These are phyloP conservation scores for Camponotus fellah DNA, from an alignment of 2,888 invertebrate species.

Conservation along the genomic window DNA sequence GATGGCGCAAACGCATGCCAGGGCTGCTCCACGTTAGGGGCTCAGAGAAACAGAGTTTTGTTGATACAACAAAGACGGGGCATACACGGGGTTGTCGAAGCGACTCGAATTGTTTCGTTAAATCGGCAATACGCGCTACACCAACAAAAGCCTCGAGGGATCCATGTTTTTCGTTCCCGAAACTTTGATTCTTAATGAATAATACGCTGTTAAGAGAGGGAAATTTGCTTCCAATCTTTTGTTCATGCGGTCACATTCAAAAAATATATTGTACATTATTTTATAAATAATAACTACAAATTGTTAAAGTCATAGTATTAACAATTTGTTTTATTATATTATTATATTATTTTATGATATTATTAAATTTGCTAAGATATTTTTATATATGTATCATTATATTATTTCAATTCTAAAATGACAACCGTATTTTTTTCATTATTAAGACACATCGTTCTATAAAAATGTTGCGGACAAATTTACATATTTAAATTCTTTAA, in stretches of 20 bases:
- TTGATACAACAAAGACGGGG: conserved; percentile 61
- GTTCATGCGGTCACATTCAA: not conserved
- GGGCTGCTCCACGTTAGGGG: conserved; percentile 42
- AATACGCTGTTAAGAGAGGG: not conserved
- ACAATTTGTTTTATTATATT: not conserved
- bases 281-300: conserved; percentile 1
- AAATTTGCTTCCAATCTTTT: conserved; percentile 14
- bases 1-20: conserved; percentile 37
- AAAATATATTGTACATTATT: not conserved
- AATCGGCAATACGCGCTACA: conserved; percentile 60
- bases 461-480: too few relatives aligned
- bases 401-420: not conserved
- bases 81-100: conserved; percentile 42
- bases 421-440: not conserved
- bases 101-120: conserved; percentile 70
- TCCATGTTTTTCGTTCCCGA: conserved; percentile 10
- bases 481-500: not conserved
- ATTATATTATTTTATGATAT: not conserved
- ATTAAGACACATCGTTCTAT: not conserved
- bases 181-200: conserved; percentile 37
- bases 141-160: conserved; percentile 38
- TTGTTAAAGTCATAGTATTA: too few relatives aligned
- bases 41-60: conserved; percentile 55
- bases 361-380: not conserved
- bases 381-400: not conserved